Percentiles rank a stretch among this genome's conserved stretches.
Evolutionary conservation across 92 coral and sea anemone genomes (phyloP).

Genomic region (Hydrozoanthus gracilis): DNA sequence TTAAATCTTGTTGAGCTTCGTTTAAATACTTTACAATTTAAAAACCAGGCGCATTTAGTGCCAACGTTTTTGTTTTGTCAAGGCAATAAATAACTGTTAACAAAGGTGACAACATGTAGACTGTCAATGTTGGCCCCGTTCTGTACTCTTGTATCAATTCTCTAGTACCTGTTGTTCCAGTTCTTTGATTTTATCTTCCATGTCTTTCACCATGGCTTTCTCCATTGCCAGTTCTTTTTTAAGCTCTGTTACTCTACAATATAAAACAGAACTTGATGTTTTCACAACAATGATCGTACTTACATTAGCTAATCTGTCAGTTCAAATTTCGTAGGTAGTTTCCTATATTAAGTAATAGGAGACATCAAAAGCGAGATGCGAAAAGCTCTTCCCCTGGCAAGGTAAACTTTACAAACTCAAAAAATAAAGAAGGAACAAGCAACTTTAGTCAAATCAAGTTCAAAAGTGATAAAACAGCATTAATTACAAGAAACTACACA

Average conservation of each 20-base stretch:
- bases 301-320: background rate
- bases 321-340: background rate
- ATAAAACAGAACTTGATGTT: background rate
- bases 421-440: too few relatives aligned
- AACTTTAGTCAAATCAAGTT: too few relatives aligned
- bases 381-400: background rate
- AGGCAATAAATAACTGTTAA: too few relatives aligned
- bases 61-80: too few relatives aligned
- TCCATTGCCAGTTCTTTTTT: slow-evolving; percentile 58
- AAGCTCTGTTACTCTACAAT: slow-evolving; percentile 58
- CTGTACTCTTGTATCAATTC: background rate
- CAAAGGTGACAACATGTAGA: background rate
- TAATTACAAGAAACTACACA: too few relatives aligned
- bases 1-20: too few relatives aligned
- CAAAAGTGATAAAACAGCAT: too few relatives aligned
- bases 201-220: slow-evolving; percentile 57
- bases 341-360: too few relatives aligned
- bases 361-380: background rate
- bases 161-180: slow-evolving; percentile 50
- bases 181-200: slow-evolving; percentile 51
- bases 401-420: too few relatives aligned
- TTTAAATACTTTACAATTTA: too few relatives aligned
- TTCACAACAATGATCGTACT: background rate
- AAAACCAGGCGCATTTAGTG: too few relatives aligned
- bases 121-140: background rate